Percentiles rank a stretch among this genome's conserved stretches.
Conservation (phyloP, 1,140 invertebrate genomes). For the Mactra quadrangularis region DNA sequence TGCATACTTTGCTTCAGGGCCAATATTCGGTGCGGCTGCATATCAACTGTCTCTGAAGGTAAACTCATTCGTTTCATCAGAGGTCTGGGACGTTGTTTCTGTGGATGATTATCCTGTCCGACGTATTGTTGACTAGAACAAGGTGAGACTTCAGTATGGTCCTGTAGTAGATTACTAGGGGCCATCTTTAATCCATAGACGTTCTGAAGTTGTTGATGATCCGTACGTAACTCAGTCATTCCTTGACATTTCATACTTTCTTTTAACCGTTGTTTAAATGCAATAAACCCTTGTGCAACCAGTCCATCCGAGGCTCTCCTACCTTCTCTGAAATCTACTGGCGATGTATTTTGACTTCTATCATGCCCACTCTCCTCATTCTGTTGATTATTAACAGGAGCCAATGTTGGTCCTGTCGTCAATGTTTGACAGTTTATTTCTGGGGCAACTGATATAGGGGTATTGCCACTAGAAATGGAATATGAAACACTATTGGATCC, state of each 20-base stretch:
- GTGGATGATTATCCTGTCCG: slow-evolving; percentile 64
- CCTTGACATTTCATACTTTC: slow-evolving; percentile 91
- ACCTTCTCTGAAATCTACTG: slow-evolving; percentile 94
- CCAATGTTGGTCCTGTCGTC: background rate
- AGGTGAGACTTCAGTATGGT: slow-evolving; percentile 66
- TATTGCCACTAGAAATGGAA: background rate
- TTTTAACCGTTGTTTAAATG: slow-evolving; percentile 90
- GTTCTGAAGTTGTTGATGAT: slow-evolving; percentile 89
- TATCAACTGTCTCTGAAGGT: slow-evolving; percentile 83
- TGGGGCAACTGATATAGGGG: background rate
- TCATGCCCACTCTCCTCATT: slow-evolving; percentile 74
- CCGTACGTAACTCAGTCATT: slow-evolving; percentile 90
- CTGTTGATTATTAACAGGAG: background rate
- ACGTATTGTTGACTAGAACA: slow-evolving; percentile 72
- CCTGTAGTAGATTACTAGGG: slow-evolving; percentile 54
- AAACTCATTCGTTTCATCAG: slow-evolving; percentile 88
- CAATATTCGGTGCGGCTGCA: slow-evolving; percentile 80
- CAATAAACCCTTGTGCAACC: slow-evolving; percentile 86
- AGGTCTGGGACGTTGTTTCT: slow-evolving; percentile 74
- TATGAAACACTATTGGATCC: slow-evolving; percentile 27
- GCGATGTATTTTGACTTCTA: slow-evolving; percentile 89
- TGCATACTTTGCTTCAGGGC: slow-evolving; percentile 80
- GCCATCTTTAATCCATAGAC: slow-evolving; percentile 84
- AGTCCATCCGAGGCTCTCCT: slow-evolving; percentile 93
- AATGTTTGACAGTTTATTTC: background rate